Conservation (phyloP, 2,797 vertebrate species). For the Gambusia yucatana region DNA sequence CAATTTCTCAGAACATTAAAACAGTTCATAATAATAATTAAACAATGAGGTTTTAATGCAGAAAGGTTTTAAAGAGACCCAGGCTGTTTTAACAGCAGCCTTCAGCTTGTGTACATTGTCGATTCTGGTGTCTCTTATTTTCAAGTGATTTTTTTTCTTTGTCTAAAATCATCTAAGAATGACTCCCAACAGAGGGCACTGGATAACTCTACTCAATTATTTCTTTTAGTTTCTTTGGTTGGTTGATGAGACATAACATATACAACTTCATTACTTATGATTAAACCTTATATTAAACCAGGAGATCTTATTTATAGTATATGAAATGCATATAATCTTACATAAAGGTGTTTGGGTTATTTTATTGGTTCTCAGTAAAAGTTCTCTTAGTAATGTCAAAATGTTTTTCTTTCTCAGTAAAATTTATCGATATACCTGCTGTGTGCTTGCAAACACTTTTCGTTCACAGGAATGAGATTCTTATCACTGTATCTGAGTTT, state of each 20-base stretch:
- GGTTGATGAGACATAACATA: background rate
- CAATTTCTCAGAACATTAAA: background rate
- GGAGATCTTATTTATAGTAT: conserved; percentile 20
- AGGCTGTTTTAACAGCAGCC: background rate
- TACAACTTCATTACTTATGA: background rate
- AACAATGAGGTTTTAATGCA: background rate
- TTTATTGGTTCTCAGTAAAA: conserved; percentile 57
- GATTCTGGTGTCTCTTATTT: background rate
- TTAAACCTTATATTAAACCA: conserved; percentile 15
- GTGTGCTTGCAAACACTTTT: conserved; percentile 71
- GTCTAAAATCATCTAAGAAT: background rate
- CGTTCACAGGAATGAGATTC: conserved; percentile 79
- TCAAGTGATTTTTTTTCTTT: background rate
- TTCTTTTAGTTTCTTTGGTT: background rate
- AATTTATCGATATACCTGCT: conserved; percentile 77
- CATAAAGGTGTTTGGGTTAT: conserved; percentile 34
- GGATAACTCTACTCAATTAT: background rate
- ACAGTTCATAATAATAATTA: background rate
- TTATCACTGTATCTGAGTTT: conserved; percentile 80
- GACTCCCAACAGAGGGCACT: background rate
- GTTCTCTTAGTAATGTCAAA: conserved; percentile 63
- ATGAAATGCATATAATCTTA: conserved; percentile 38
- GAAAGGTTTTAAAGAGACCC: background rate
- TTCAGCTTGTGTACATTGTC: background rate
- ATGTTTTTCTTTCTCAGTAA: conserved; percentile 46